Base-by-base conservation (phyloP, 2,888 invertebrate species). In the Schrankia costaestrigalis region DNA sequence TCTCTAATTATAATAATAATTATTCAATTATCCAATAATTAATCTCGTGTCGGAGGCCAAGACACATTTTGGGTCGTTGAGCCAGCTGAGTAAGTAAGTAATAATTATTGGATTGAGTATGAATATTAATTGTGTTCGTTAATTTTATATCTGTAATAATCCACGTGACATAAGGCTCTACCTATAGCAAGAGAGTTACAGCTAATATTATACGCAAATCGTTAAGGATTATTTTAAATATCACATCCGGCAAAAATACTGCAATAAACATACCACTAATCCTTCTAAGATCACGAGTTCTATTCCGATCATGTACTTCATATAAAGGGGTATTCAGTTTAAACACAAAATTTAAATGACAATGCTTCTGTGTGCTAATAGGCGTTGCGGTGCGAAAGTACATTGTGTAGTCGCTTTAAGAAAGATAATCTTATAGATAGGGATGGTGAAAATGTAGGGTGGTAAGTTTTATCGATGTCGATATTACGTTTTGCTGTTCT, bases 331-430 rank as follows among this genome's bases (percentile, higher is more conserved):
- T 48, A 38, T 54, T 66, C 72, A 78, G 77, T 81, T 82, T 81
- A 80, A 84, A 84, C 82, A 81, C 75, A 72, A 44, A 57, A 84
- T 85, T 72, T 75, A 32, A 81, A 85, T 85, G 63, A 86, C 82
- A 86, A 86, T 74, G 63, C 61, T 29, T 62, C 55, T 69, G 73
- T 72, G 55, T 68, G 45, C 71, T 84, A 85, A 84, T 77, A 81
- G 74, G 78, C 83, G 80, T 75, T 79, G 83, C 83, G 83, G 87
- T 82, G 82, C 76, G 74, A 80, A 78, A 67, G 52, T 44, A 53
- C 63, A 67, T 81, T 83, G 74, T 78, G 64, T 42, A 49, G 40
- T 50, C 46, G 46, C 59, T 63, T 70, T 63, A 56, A 65, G 52
- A 50, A 55, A 58, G 74, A 72, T 83, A 81, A 86, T 80, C 80